Evolutionary conservation across 2,113 vertebrate species (phyloP).

Genomic region (Ceuthmochares aereus): DNA sequence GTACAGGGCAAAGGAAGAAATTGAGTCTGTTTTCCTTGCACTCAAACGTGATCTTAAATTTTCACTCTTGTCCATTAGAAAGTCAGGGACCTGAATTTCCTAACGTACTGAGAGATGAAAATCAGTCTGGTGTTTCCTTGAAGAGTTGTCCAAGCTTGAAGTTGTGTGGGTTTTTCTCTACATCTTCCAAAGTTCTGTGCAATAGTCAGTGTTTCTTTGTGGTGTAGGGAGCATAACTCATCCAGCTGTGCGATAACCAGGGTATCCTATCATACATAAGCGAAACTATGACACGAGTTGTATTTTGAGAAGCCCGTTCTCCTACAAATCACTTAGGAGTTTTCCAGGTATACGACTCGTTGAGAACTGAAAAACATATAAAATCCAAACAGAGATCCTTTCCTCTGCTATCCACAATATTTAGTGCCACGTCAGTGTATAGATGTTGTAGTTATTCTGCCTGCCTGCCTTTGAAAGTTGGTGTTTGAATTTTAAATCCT

Average conservation of each 20-base stretch:
- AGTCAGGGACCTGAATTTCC: neutral
- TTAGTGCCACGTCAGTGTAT: neutral
- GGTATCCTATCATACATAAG: fast-evolving
- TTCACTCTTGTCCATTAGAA: neutral
- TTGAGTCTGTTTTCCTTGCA: neutral
- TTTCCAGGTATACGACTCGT: neutral
- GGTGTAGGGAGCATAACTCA: neutral
- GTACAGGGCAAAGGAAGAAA: neutral
- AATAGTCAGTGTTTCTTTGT: neutral
- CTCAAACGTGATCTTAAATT: neutral
- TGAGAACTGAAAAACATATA: neutral
- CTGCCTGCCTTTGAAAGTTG: neutral
- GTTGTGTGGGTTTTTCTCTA: neutral
- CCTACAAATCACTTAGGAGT: neutral
- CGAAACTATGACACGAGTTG: neutral
- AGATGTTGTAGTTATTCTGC: neutral
- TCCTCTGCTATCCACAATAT: neutral
- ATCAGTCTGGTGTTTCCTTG: neutral
- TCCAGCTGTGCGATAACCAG: neutral
- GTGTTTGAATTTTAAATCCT: neutral
- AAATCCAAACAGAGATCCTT: neutral
- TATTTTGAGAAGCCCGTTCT: neutral
- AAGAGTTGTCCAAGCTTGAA: neutral
- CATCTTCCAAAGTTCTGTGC: neutral
- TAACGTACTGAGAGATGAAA: neutral